phyloP scores from a whole-genome alignment of 2,113 vertebrate species.

The Dendrocopos noguchii region DNA sequence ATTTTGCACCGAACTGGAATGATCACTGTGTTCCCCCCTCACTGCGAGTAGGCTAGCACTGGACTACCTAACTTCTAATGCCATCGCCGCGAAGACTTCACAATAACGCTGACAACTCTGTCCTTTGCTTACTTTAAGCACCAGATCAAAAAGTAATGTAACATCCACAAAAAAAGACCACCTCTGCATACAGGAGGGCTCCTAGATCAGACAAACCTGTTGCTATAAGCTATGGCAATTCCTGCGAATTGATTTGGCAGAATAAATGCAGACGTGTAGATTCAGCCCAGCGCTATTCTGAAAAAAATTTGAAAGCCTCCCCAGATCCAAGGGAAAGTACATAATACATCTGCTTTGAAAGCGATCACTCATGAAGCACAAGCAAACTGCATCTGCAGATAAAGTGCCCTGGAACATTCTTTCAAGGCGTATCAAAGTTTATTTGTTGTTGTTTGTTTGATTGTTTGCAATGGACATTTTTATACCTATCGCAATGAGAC shows the following conservation, averaged over 20 bases:
- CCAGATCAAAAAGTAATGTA: not conserved
- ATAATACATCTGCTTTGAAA: not conserved
- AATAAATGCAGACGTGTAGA: not conserved
- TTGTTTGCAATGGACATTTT: not conserved
- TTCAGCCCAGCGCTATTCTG: not conserved
- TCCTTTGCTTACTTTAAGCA: not conserved
- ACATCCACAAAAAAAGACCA: not conserved
- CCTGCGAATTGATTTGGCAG: not conserved
- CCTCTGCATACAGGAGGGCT: not conserved
- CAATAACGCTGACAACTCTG: not conserved
- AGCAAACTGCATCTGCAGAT: slow-evolving; percentile 2
- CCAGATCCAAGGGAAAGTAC: slow-evolving; percentile 4
- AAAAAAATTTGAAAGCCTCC: not conserved
- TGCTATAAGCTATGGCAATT: slow-evolving; percentile 28
- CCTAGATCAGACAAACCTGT: slow-evolving; percentile 55
- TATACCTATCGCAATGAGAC: not conserved
- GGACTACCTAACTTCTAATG: not conserved
- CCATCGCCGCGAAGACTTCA: not conserved
- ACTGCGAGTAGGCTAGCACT: slow-evolving; percentile 33
- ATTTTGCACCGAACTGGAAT: slow-evolving; percentile 56
- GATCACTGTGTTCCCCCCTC: slow-evolving; percentile 42
- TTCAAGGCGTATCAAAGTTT: slow-evolving; percentile 20
- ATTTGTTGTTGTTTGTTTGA: not conserved
- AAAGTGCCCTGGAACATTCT: not conserved
- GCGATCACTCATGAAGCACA: not conserved